Percentiles rank a stretch among this genome's conserved stretches.
These are phyloP conservation scores for Campaea margaritaria DNA, from an alignment of 2,888 invertebrate genomes.

Conservation along the genomic window DNA sequence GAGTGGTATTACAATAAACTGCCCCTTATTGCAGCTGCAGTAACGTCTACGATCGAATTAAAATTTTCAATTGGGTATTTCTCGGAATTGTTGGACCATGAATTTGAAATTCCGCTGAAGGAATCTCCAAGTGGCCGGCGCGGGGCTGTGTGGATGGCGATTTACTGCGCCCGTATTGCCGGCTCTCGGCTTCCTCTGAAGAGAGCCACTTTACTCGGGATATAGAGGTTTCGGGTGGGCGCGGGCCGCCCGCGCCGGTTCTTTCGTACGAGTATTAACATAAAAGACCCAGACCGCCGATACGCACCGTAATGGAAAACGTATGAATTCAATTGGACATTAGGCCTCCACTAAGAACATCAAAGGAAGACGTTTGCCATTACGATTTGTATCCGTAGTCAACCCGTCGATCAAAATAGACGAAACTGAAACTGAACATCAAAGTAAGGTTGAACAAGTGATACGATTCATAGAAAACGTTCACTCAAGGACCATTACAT, in stretches of 20 bases:
- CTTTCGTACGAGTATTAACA: not conserved
- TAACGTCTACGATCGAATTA: not conserved
- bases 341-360: too few species aligned
- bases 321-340: too few species aligned
- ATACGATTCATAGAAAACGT: too few species aligned
- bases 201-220: conserved; percentile 3
- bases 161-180: not conserved
- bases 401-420: too few species aligned
- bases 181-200: not conserved
- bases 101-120: not conserved
- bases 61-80: conserved; percentile 3
- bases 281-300: too few species aligned
- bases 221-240: not conserved
- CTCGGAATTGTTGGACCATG: not conserved
- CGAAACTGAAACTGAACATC: too few species aligned
- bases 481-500: too few species aligned
- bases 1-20: not conserved
- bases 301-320: too few species aligned
- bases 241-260: too few species aligned
- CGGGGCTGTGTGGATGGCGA: not conserved
- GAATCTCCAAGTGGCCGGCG: not conserved
- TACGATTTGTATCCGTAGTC: too few species aligned
- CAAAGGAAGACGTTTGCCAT: too few species aligned
- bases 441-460: too few species aligned
- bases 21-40: not conserved